Conservation (phyloP, 2,113 vertebrate genomes). For the Sturnus vulgaris region DNA sequence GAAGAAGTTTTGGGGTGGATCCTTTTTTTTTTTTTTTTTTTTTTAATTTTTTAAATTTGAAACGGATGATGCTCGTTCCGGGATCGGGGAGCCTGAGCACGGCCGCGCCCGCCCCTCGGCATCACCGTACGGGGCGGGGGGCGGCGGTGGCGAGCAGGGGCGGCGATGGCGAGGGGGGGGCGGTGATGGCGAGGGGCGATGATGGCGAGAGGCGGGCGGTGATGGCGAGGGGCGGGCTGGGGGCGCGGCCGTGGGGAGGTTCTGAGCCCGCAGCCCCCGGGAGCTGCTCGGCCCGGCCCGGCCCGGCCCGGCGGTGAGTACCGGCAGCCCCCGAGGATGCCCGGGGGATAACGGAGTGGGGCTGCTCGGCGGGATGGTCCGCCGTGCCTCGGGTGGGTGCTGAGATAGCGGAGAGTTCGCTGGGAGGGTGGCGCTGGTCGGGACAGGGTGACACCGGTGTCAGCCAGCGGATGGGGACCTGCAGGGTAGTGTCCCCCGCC, state of each 20-base stretch:
- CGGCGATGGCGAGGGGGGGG: too few relatives aligned
- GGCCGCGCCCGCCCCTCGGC: neutral
- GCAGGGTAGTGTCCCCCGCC: rapidly evolving
- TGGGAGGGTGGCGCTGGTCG: neutral
- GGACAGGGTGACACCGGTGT: neutral
- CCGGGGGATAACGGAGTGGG: neutral
- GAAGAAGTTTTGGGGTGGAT: neutral
- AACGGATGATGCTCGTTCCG: neutral
- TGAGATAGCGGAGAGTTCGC: rapidly evolving
- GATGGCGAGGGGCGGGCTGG: too few relatives aligned
- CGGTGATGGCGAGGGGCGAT: neutral
- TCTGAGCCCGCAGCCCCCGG: neutral
- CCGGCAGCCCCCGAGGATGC: neutral
- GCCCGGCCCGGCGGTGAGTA: neutral
- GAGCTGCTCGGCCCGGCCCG: neutral
- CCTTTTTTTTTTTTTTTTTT: neutral
- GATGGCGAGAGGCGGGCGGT: too few relatives aligned
- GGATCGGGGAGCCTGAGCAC: neutral
- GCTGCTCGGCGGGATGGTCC: neutral
- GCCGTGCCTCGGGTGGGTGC: neutral
- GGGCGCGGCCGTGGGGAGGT: neutral
- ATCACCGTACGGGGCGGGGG: neutral
- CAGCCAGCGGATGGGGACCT: neutral
- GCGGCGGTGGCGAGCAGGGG: neutral
- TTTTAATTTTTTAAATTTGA: neutral